Conservation (phyloP, 2,797 vertebrate species). For the Gorsachius magnificus region DNA sequence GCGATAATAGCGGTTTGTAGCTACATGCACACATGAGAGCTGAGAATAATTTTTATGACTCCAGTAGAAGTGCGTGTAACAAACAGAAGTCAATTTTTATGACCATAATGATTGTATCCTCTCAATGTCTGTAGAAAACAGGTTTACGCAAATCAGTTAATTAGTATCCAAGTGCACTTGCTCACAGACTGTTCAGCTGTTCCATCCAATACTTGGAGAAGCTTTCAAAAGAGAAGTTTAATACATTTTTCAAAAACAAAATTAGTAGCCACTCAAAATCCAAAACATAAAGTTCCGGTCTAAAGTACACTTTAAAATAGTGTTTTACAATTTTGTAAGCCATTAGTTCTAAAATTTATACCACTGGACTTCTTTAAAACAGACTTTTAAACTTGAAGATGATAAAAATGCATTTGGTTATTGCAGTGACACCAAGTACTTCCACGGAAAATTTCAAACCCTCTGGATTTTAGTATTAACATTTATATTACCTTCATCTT, state of each 20-base stretch:
- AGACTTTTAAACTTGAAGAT: slow-evolving; percentile 7
- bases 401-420: slow-evolving; percentile 19
- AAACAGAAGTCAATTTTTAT: slow-evolving; percentile 80
- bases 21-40: slow-evolving; percentile 62
- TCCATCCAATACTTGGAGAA: slow-evolving; percentile 5
- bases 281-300: not conserved
- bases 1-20: slow-evolving; percentile 50
- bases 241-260: not conserved
- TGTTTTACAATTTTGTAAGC: not conserved
- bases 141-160: slow-evolving; percentile 74
- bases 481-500: slow-evolving; percentile 28
- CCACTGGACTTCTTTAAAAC: not conserved
- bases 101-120: slow-evolving; percentile 71
- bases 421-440: not conserved
- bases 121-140: slow-evolving; percentile 76
- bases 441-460: slow-evolving; percentile 19
- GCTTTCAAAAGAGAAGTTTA: not conserved
- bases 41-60: slow-evolving; percentile 76
- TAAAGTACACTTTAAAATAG: not conserved
- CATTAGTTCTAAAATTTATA: not conserved
- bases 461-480: slow-evolving; percentile 24
- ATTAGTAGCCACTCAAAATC: not conserved
- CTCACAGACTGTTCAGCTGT: slow-evolving; percentile 70
- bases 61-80: slow-evolving; percentile 67
- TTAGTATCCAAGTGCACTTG: slow-evolving; percentile 72